These are phyloP conservation scores for Apogon hyalosoma DNA, from an alignment of 2,797 vertebrate species.

Conservation along the genomic window DNA sequence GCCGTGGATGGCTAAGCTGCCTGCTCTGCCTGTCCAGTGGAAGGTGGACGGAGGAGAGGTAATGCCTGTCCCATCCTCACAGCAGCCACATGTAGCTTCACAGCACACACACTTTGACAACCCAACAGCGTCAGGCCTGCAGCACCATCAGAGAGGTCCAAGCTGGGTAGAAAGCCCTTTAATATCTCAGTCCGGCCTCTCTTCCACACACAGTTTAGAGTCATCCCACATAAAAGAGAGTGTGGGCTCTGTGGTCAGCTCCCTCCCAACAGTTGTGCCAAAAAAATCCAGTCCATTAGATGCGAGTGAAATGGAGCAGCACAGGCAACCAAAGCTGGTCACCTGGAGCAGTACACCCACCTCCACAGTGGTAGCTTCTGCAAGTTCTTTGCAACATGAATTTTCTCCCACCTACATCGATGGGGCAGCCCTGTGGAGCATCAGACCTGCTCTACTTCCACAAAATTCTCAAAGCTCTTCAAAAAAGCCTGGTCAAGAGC, in stretches of 20 bases:
- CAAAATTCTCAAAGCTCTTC: slow-evolving; percentile 64
- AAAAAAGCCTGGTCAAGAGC: slow-evolving; percentile 63
- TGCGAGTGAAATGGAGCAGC: slow-evolving; percentile 65
- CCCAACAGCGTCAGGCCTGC: slow-evolving; percentile 38
- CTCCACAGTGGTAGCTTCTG: slow-evolving; percentile 53
- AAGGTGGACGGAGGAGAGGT: slow-evolving; percentile 75
- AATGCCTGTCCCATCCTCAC: slow-evolving; percentile 64
- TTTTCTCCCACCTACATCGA: slow-evolving; percentile 66
- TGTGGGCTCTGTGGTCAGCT: slow-evolving; percentile 30
- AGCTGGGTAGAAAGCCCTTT: slow-evolving; percentile 59
- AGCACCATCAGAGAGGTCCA: slow-evolving; percentile 62
- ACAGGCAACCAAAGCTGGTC: slow-evolving; percentile 51
- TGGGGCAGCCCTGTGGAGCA: slow-evolving; percentile 75
- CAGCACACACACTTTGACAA: slow-evolving; percentile 54
- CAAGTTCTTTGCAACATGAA: slow-evolving; percentile 60
- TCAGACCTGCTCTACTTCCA: slow-evolving; percentile 53
- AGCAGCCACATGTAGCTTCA: slow-evolving; percentile 56
- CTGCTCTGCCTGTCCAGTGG: slow-evolving; percentile 74
- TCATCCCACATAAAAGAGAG: slow-evolving; percentile 56
- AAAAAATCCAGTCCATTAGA: slow-evolving; percentile 61
- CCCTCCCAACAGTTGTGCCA: slow-evolving; percentile 41
- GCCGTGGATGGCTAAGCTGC: slow-evolving; percentile 51
- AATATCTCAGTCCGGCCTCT: slow-evolving; percentile 53
- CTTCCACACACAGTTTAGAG: slow-evolving; percentile 60
- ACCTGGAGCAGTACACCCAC: slow-evolving; percentile 63